Evolutionary conservation across 2,888 invertebrate species (phyloP).

Genomic region (Orchestes rusci): DNA sequence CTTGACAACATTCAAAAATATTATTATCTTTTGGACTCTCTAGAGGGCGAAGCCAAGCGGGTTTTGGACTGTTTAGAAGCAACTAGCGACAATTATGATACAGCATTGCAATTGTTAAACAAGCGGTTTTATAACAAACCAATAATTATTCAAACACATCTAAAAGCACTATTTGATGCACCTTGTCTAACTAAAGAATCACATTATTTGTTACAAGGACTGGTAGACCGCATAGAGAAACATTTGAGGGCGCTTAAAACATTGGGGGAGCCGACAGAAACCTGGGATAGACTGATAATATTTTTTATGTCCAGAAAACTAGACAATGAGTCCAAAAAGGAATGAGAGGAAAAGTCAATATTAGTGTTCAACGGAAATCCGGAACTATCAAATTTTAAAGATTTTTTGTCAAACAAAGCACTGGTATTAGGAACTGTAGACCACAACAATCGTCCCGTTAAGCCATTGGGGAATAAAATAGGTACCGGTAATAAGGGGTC

Average conservation of each 20-base stretch:
- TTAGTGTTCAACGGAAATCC: neutral
- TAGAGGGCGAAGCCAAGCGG: slow-evolving; percentile 3
- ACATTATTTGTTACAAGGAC: neutral
- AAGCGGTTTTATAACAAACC: slow-evolving; percentile 23
- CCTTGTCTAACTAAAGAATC: neutral
- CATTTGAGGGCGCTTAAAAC: too few species aligned
- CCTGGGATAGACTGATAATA: too few species aligned
- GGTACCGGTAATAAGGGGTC: too few species aligned
- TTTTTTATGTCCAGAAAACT: neutral
- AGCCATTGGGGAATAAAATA: too few species aligned
- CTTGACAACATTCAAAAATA: neutral
- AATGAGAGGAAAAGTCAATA: slow-evolving; percentile 1
- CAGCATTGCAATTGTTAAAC: too few species aligned
- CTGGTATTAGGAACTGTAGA: neutral
- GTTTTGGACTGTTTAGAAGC: slow-evolving; percentile 12
- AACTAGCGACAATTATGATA: too few species aligned
- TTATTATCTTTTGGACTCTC: slow-evolving; percentile 1
- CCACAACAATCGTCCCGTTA: too few species aligned
- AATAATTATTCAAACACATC: slow-evolving; percentile 21
- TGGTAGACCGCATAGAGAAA: neutral
- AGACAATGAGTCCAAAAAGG: neutral
- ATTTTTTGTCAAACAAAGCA: neutral
- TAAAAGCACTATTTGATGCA: slow-evolving; percentile 6
- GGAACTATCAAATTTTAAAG: neutral
- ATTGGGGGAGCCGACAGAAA: too few species aligned